Evolutionary conservation across 30 jellyfish, hydroid and myxozoan species (phyloP), one percentile per base, ranked within the genome.

Genomic region (Chrysaora quinquecirrha): DNA sequence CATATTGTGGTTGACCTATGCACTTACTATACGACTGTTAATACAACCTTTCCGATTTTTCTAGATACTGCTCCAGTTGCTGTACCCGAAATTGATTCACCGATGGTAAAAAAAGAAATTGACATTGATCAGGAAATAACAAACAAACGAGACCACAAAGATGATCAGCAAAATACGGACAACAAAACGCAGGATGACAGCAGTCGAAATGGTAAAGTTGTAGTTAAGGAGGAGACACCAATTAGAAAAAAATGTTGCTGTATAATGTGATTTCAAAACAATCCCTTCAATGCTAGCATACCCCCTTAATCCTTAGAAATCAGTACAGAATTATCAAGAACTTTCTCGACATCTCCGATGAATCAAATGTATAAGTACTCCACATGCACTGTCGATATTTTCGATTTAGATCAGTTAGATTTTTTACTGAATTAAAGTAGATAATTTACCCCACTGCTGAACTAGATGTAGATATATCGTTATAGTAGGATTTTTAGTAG

Each of bases 51-150:
- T n/a, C n/a, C n/a, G 31, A 3, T 56, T 56, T 63, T 70, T 70
- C 20, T n/a, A 70, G 82, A 48, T 16, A 20, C 82, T 34, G 90
- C 92, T 54, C 92, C 92, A 23, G 76, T 82, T 38, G 92, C 92
- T 30, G 63, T 66, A 23, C 92, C 85, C 22, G 92, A 82, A 10
- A 48, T 49, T 29, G 92, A 82, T 49, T 50, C 92, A 25, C 78
- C 92, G 47, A 11, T 82, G 22, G 73, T 56, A 72, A 70, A 54
- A 69, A 54, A 31, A 20, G 73, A 47, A 1, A 30, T 4, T 30
- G 92, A 52, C 12, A 52, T 52, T 20, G 68, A 52, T 12, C 29
- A 19, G 29, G 12, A 19, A 4, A 16, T 10, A 3, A 16, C 9
- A 43, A 43, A 43, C 58, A 16, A 43, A 43, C 9, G 58, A 43